Evolutionary conservation across 1,140 invertebrate species (phyloP), one percentile per base, ranked within the genome.

Genomic region (Drusus annulatus): DNA sequence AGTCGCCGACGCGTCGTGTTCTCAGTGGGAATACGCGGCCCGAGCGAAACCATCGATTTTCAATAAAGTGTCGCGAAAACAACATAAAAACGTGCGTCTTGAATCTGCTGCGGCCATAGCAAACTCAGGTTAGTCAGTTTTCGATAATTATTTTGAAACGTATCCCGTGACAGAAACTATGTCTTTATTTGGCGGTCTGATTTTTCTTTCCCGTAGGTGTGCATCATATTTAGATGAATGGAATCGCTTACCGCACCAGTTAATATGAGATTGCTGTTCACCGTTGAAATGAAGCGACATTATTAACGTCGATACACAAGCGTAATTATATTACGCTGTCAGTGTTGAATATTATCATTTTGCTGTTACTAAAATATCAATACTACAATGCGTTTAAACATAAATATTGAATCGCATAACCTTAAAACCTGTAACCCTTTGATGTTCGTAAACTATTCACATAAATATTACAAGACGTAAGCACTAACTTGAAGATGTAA

Each of bases 181-280:
- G 68, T 71, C 68, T 71, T 71, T 52, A 71, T 71, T 71, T 71
- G 68, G 68, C 68, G 16, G 45, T n/a, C 68, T 21, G 45, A 4
- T 45, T 68, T 68, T 68, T 68, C 36, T 45, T 45, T 45, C 36
- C n/a, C 10, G 25, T 65, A 65, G 62, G 62, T 65, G 62, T 65
- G 62, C 62, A 28, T 65, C 62, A 28, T 31, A 25, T 65, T 65
- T 65, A 65, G 62, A 65, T 19, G 17, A 13, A 60, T 17, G 23
- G 17, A 28, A 65, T 10, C 25, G 62, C 13, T 45, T 45, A 45
- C 36, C 36, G 36, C 2, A 10, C 10, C 36, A 45, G 36, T 45
- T 45, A 45, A 13, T 45, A 13, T 1, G 10, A 45, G 8, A 45
- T 45, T 13, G 8, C 13, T 8, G 10, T 45, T 45, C 36, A 13